Conservation (phyloP, 2,113 vertebrate genomes). For the Thunnus thynnus region DNA sequence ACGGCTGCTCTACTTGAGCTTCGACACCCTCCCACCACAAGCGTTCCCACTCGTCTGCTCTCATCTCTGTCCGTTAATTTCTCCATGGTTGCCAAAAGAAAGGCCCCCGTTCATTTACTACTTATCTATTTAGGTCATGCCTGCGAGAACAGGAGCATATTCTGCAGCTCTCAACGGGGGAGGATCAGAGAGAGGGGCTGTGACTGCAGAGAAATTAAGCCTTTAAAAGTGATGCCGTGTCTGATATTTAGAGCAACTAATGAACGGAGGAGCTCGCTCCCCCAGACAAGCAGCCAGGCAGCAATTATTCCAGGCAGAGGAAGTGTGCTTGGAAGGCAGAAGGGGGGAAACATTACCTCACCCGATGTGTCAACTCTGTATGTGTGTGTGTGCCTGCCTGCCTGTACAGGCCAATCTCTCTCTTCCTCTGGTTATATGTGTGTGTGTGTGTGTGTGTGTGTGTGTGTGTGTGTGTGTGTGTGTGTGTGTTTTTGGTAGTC, state of each 20-base stretch:
- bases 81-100: conserved; percentile 48
- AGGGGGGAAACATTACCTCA: conserved; percentile 60
- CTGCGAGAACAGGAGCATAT: conserved; percentile 65
- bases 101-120: conserved; percentile 59
- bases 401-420: background rate
- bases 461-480: background rate
- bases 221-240: conserved; percentile 74
- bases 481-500: conserved; percentile 17
- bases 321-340: conserved; percentile 74
- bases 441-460: conserved; percentile 7
- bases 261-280: conserved; percentile 65
- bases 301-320: conserved; percentile 77
- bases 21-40: conserved; percentile 25
- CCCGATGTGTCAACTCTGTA: conserved; percentile 46
- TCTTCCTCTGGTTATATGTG: background rate
- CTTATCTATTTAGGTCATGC: conserved; percentile 82
- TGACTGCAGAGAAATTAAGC: conserved; percentile 74
- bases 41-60: conserved; percentile 13
- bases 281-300: conserved; percentile 67
- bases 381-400: background rate
- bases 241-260: conserved; percentile 78
- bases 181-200: conserved; percentile 62
- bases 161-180: conserved; percentile 56
- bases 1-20: conserved; percentile 26
- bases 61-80: conserved; percentile 52